Conservation (phyloP, 2,113 vertebrate species). For the Solea senegalensis region DNA sequence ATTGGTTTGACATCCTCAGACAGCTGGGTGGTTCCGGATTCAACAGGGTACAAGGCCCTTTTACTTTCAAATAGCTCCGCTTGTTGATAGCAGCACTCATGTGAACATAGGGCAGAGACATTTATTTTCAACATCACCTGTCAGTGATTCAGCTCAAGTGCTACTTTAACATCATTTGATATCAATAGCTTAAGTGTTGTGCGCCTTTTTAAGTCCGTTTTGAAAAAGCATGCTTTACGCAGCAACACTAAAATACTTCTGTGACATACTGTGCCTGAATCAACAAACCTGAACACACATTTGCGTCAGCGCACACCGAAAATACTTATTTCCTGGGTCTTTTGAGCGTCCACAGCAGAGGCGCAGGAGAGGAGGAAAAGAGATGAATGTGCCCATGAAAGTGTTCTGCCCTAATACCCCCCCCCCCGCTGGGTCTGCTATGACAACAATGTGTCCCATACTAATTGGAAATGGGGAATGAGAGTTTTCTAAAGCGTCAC, state of each 20-base stretch:
- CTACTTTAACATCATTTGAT: constrained; percentile 39
- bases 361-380: not conserved
- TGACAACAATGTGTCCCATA: constrained; percentile 22
- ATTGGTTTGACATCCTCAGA: constrained; percentile 17
- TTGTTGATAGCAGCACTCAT: constrained; percentile 42
- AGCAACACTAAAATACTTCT: constrained; percentile 13
- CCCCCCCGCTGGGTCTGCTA: not conserved
- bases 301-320: too few relatives aligned
- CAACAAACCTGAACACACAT: too few relatives aligned
- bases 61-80: constrained; percentile 35
- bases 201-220: not conserved
- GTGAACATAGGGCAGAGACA: constrained; percentile 34
- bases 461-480: constrained; percentile 28
- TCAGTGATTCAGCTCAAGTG: constrained; percentile 42
- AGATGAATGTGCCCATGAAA: not conserved
- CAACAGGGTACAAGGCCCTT: constrained; percentile 33
- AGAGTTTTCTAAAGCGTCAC: constrained; percentile 26
- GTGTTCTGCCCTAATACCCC: not conserved
- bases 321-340: too few relatives aligned
- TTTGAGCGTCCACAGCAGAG: too few relatives aligned
- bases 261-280: not conserved
- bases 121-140: constrained; percentile 42
- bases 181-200: constrained; percentile 39
- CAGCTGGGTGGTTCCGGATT: constrained; percentile 50
- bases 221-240: constrained; percentile 15